Evolutionary conservation across 2,888 invertebrate genomes (phyloP), one percentile per base, ranked within the genome.

Genomic region (Drosophila meridiana): DNA sequence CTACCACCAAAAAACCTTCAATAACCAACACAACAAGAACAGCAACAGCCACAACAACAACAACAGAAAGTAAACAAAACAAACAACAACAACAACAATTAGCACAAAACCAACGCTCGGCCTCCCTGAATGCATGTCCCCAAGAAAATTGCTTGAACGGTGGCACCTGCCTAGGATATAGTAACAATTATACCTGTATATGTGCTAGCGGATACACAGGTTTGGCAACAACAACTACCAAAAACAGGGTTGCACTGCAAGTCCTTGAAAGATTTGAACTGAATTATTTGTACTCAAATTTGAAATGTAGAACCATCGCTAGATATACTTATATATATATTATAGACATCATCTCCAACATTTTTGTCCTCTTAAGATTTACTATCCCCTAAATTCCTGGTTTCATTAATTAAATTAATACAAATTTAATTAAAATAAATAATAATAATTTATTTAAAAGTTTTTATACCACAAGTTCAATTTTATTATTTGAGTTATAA

Each of bases 121-220:
- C 92, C 83, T 87, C 92, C 83, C 91, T 92, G 90, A 93, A 91
- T 91, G 93, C 93, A 93, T 93, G 93, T 82, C 89, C 93, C 81
- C 90, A 91, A 85, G 92, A 92, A 83, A 90, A 91, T 36, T 98
- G 98, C 94, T 94, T 95, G 92, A 96, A 96, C 93, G 94, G 94
- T 82, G 97, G 96, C 84, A 95, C 95, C 63, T 97, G 97, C 93
- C 93, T 94, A 73, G 95, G 96, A 92, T 94, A 92, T 60, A 94
- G 94, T 75, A 95, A 95, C 77, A 95, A 95, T 78, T 96, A 95
- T 93, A 95, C 94, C 84, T 98, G 98, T 94, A 92, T 93, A 78
- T 98, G 98, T 93, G 94, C 94, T 78, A 92, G 94, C 69, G 96
- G 96, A 78, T 96, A 94, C 90, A 94, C 94, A 93, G 96, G 96